Conservation (phyloP, 1,140 invertebrate species). For the Hetaerina americana region DNA sequence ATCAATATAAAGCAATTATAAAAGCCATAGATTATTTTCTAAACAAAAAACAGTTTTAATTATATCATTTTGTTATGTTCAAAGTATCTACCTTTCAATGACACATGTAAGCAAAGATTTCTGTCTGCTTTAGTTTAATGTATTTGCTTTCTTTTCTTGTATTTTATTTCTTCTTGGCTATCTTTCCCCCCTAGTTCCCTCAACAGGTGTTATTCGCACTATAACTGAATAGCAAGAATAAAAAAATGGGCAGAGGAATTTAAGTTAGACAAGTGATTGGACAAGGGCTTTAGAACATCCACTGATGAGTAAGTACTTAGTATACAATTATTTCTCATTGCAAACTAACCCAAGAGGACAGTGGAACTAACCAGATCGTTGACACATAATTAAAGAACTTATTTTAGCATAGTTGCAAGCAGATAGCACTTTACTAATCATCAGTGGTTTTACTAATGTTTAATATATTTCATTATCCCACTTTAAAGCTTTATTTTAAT, state of each 20-base stretch:
- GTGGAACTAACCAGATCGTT: not conserved
- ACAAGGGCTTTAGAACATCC: not conserved
- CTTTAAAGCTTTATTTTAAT: too few relatives aligned
- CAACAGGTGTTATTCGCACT: not conserved
- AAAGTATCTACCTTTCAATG: too few relatives aligned
- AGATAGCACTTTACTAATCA: too few relatives aligned
- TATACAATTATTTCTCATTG: not conserved
- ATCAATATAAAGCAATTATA: too few relatives aligned
- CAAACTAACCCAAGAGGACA: not conserved
- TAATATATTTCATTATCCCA: too few relatives aligned
- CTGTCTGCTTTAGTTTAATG: not conserved
- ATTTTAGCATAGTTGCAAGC: too few relatives aligned
- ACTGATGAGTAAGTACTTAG: not conserved
- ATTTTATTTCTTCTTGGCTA: not conserved
- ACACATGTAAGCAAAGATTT: too few relatives aligned
- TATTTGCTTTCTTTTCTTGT: not conserved
- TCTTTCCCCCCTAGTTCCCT: not conserved
- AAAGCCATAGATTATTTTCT: too few relatives aligned
- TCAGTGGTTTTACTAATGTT: too few relatives aligned
- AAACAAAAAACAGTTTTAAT: too few relatives aligned
- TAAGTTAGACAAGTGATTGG: not conserved
- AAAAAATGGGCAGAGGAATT: not conserved
- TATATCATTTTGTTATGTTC: too few relatives aligned
- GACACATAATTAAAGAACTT: too few relatives aligned
- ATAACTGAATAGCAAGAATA: not conserved